Base-by-base conservation (phyloP, 1,140 invertebrate species). In the Phortica variegata region DNA sequence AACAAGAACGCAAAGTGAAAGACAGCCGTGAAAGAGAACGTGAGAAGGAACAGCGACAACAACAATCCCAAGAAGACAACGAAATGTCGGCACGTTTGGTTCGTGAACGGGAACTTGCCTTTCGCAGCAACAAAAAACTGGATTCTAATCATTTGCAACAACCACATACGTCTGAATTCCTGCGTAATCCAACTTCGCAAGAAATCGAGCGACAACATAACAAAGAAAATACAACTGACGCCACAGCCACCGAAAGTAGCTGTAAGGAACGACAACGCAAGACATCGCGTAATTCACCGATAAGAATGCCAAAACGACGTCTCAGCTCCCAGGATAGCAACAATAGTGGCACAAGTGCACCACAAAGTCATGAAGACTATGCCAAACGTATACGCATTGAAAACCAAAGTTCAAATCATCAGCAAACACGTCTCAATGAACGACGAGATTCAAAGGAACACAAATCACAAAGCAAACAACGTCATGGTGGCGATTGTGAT, bases 311-410 rank as follows among this genome's bases (percentile, higher is more conserved):
- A 21, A 90, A 91, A 72, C 79, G 89, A 33, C 81, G 88, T 41
- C 82, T 88, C 47, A 89, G 88, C 38, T 88, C 86, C 2, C 87
- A 90, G 61, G 89, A 91, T 49, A 83, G 79, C 61, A 65, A 83
- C 29, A 84, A 86, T 2, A 81, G 82, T 33, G 46, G 38, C 8
- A 40, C 46, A 3, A 42, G 44, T 9, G 51, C 34, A 3, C 43
- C 53, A 16, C 52, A 61, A n/a, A 61, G 65, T 29, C 57, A 58
- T 10, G 72, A 75, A 26, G 88, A 90, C 55, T 85, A 89, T 16
- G 73, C 77, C 0, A 91, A 91, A 60, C 85, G 87, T 47, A 80
- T 83, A 54, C 89, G 87, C 63, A 80, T 84, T 46, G 79, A 79
- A 37, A 59, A 53, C 20, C 54, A 60, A 6, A 16, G 46, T 2